phyloP scores from a whole-genome alignment of 2,888 invertebrate species.

The Cataglyphis rosenhaueri region DNA sequence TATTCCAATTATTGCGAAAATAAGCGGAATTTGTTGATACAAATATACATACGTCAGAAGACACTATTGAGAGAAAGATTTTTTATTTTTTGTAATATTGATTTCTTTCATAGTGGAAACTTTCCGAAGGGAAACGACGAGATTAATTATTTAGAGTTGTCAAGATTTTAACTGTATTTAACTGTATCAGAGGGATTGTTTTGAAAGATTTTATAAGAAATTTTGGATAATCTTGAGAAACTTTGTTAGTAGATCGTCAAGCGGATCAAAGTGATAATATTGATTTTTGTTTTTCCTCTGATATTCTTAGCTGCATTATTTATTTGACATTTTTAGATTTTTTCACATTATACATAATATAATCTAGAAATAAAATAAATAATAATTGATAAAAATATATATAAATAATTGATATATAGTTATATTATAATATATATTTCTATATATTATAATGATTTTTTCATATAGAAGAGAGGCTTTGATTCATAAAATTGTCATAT shows the following conservation, averaged over 20 bases:
- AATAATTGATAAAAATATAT: background rate
- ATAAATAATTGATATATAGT: background rate
- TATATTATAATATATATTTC: background rate
- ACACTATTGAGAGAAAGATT: background rate
- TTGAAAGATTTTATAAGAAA: background rate
- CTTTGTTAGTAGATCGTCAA: background rate
- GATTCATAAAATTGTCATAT: background rate
- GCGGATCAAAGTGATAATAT: background rate
- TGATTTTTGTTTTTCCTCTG: background rate
- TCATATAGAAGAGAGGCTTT: background rate
- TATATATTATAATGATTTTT: background rate
- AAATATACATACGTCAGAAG: background rate
- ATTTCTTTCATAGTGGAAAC: background rate
- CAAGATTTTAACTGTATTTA: background rate
- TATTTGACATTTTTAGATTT: background rate
- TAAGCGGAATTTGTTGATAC: background rate
- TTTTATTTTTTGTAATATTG: background rate
- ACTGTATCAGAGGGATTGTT: background rate
- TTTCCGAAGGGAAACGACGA: background rate
- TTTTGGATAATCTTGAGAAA: too few species aligned
- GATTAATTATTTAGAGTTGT: background rate
- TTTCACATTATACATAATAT: background rate
- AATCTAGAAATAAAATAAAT: background rate
- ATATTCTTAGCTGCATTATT: background rate
- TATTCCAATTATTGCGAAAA: conserved; percentile 21